Evolutionary conservation across 2,888 invertebrate genomes (phyloP).

Genomic region (Macrosoma leucophasiata): DNA sequence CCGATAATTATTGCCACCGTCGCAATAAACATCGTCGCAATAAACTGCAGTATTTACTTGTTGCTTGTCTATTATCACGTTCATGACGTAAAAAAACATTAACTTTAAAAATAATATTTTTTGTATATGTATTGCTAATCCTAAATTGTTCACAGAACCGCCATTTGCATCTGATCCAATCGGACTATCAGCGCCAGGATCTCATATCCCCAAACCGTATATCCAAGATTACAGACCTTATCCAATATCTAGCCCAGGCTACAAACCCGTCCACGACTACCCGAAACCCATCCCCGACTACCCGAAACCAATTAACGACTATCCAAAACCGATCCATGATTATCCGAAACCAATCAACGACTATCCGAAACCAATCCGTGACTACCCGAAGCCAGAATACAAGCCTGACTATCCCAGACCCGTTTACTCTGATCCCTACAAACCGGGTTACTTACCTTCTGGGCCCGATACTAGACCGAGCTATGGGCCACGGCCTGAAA

Average conservation of each 20-base stretch:
- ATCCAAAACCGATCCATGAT: conserved; percentile 7
- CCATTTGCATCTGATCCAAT: conserved; percentile 38
- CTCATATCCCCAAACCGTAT: conserved; percentile 19
- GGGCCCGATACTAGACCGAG: not conserved
- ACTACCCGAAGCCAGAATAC: conserved; percentile 3
- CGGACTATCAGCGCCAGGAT: conserved; percentile 29
- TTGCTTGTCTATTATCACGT: too few relatives aligned
- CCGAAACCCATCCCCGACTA: conserved; percentile 20
- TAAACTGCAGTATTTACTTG: too few relatives aligned
- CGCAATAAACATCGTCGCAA: too few relatives aligned
- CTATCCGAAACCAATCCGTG: conserved; percentile 1
- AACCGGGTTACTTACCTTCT: conserved; percentile 19
- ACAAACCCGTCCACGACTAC: conserved; percentile 33
- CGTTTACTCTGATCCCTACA: conserved; percentile 8
- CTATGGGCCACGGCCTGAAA: not conserved
- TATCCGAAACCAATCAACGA: conserved; percentile 9
- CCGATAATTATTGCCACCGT: too few relatives aligned
- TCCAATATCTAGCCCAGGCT: conserved; percentile 29
- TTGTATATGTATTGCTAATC: too few relatives aligned
- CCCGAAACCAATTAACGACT: conserved; percentile 21
- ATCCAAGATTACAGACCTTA: conserved; percentile 9
- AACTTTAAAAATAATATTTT: too few relatives aligned
- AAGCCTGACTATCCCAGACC: conserved; percentile 3
- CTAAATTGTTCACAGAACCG: conserved; percentile 36
- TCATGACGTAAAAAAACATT: too few relatives aligned